Conservation (phyloP, 2,113 vertebrate genomes). For the Microcebus ravelobensis region DNA sequence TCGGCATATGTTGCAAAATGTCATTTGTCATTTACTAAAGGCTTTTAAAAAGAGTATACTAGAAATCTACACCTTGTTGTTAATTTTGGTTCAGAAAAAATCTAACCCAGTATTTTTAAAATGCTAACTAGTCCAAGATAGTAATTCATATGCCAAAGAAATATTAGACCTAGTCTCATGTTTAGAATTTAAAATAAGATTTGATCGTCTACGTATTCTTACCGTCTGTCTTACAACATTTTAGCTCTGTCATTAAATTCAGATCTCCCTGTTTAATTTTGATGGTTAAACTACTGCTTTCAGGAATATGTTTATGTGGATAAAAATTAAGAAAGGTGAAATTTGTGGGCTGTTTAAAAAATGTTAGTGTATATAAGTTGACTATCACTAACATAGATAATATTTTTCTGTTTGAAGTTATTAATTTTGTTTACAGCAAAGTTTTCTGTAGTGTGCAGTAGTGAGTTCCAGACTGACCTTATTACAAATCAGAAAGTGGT, state of each 20-base stretch:
- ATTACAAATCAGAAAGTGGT: constrained; percentile 63
- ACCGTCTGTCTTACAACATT: neutral
- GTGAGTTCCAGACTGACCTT: constrained; percentile 60
- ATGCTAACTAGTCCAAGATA: constrained; percentile 82
- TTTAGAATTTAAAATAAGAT: constrained; percentile 69
- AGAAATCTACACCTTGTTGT: constrained; percentile 77
- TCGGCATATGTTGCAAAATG: constrained; percentile 74
- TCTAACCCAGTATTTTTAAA: constrained; percentile 61
- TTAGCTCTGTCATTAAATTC: constrained; percentile 58
- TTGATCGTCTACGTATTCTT: constrained; percentile 40
- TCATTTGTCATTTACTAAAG: constrained; percentile 76
- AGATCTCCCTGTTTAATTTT: constrained; percentile 67
- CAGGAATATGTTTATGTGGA: constrained; percentile 25
- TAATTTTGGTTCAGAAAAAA: constrained; percentile 73
- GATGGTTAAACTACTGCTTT: constrained; percentile 54
- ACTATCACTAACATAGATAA: constrained; percentile 45
- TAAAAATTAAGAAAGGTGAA: constrained; percentile 56
- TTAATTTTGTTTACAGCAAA: constrained; percentile 61
- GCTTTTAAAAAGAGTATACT: constrained; percentile 65
- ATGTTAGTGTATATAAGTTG: constrained; percentile 40
- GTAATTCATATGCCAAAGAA: constrained; percentile 94
- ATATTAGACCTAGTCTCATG: constrained; percentile 83
- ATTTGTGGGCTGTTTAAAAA: constrained; percentile 41
- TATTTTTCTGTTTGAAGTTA: constrained; percentile 58
- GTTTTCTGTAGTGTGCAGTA: constrained; percentile 53